Evolutionary conservation across 1,140 invertebrate species (phyloP).

Genomic region (Heliconius eleuchia): DNA sequence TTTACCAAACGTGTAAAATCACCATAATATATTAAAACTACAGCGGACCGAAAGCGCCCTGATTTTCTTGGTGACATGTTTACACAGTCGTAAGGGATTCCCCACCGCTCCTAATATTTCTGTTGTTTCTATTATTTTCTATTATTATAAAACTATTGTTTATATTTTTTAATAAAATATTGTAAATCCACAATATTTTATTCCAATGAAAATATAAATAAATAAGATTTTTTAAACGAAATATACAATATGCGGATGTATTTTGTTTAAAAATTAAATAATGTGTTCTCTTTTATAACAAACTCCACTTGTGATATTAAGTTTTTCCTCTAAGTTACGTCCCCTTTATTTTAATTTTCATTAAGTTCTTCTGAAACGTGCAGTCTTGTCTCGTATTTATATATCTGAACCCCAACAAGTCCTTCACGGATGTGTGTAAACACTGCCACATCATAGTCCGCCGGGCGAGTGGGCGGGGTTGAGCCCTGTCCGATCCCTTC

Average conservation of each 20-base stretch:
- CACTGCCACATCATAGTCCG: slow-evolving; percentile 12
- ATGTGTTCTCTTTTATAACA: background rate
- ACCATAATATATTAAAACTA: background rate
- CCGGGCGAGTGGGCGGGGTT: background rate
- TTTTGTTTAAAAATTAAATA: background rate
- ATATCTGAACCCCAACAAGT: background rate
- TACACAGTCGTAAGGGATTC: background rate
- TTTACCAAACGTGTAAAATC: too few species aligned
- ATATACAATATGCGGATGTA: background rate
- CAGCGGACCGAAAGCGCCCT: background rate
- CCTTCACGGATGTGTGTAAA: slow-evolving; percentile 13
- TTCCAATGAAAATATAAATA: background rate
- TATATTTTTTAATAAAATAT: slow-evolving; percentile 2
- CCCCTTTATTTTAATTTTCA: background rate
- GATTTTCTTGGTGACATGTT: slow-evolving; percentile 7
- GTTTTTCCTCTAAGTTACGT: background rate
- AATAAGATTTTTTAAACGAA: background rate
- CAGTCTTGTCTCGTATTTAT: background rate
- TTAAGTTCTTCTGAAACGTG: background rate
- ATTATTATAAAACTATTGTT: background rate
- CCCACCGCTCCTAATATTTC: background rate
- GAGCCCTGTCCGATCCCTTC: slow-evolving; percentile 52
- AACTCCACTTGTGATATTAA: background rate
- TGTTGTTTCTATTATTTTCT: background rate
- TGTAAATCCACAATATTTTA: background rate